A percentile compares a stretch with the other conserved stretches of the same genome.
phyloP scores from a whole-genome alignment of 2,888 invertebrate species.

The Pherbina coryleti region DNA sequence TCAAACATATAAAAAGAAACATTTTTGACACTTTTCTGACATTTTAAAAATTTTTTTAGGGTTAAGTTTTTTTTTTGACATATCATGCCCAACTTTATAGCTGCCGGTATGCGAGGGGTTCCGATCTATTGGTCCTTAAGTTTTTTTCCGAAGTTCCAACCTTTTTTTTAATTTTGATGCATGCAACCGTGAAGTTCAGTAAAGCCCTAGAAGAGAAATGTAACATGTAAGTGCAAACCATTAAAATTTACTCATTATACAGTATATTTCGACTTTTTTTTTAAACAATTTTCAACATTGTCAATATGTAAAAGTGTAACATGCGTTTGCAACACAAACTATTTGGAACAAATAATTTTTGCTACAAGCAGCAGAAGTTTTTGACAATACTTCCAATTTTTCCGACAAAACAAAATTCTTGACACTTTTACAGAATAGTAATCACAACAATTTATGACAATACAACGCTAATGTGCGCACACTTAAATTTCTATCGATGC shows the following conservation, averaged over 20 bases:
- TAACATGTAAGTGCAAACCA: not conserved
- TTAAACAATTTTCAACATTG: not conserved
- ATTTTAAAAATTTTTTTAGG: not conserved
- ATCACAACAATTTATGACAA: not conserved
- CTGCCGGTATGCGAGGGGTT: too few relatives aligned
- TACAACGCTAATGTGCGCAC: not conserved
- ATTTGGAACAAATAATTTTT: too few relatives aligned
- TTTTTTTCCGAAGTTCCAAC: not conserved
- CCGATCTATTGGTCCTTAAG: not conserved
- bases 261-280: not conserved
- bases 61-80: not conserved
- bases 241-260: not conserved
- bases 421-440: too few relatives aligned
- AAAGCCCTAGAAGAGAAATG: not conserved
- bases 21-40: conserved; percentile 13
- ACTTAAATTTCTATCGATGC: not conserved
- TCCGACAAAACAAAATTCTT: too few relatives aligned
- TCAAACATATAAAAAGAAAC: not conserved
- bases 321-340: too few relatives aligned
- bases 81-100: not conserved
- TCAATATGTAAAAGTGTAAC: too few relatives aligned
- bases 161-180: not conserved
- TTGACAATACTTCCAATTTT: too few relatives aligned
- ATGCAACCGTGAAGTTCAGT: not conserved
- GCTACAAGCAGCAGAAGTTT: too few relatives aligned